Evolutionary conservation across 2,888 invertebrate genomes (phyloP).

Genomic region (Eristalis pertinax): DNA sequence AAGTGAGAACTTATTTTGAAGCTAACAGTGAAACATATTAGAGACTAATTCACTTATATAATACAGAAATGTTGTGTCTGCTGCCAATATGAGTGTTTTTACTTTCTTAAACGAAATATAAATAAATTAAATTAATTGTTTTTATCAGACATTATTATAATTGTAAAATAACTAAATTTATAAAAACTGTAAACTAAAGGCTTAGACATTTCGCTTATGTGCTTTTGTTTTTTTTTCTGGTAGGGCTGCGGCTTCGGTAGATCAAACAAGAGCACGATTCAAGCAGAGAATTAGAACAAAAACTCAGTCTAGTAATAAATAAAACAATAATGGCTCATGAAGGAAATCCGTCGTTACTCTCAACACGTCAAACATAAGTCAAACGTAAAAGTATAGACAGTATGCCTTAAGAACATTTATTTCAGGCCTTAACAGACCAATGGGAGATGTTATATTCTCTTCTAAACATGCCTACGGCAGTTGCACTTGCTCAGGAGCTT

Average conservation of each 20-base stretch:
- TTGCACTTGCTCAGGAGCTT: conserved; percentile 33
- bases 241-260: conserved; percentile 13
- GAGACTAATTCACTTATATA: too few species aligned
- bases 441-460: too few species aligned
- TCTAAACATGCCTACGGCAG: conserved; percentile 22
- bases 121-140: too few species aligned
- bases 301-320: conserved; percentile 64
- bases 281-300: conserved; percentile 33
- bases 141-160: too few species aligned
- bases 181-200: too few species aligned
- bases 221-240: not conserved
- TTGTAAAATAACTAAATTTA: too few species aligned
- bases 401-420: conserved; percentile 29
- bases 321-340: conserved; percentile 68
- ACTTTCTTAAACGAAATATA: too few species aligned
- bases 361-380: conserved; percentile 55
- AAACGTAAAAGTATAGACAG: conserved; percentile 71
- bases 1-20: too few species aligned
- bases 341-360: conserved; percentile 32
- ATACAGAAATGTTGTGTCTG: too few species aligned
- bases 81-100: too few species aligned
- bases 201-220: too few species aligned
- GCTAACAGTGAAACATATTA: too few species aligned
- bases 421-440: not conserved
- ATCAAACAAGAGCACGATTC: conserved; percentile 9